Evolutionary conservation across 2,888 invertebrate genomes (phyloP).

Genomic region (Drosophila anceps): DNA sequence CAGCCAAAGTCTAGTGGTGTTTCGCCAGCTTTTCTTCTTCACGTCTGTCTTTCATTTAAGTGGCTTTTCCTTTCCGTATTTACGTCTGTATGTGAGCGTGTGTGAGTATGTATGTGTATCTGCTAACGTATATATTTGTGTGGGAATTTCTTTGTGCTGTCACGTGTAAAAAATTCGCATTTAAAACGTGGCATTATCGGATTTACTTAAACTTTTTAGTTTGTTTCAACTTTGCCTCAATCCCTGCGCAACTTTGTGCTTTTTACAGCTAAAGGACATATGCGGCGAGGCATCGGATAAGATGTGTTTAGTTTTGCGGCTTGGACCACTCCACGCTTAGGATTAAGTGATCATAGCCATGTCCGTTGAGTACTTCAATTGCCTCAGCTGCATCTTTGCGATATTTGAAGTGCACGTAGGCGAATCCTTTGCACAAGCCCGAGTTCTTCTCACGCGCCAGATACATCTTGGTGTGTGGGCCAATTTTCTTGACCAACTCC

Average conservation of each 20-base stretch:
- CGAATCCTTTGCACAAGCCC: conserved; percentile 96
- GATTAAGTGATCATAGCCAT: conserved; percentile 99
- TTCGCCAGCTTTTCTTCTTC: conserved; percentile 38
- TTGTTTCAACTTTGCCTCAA: conserved; percentile 21
- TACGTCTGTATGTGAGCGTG: conserved; percentile 11
- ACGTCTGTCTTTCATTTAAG: conserved; percentile 40
- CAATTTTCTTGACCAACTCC: conserved; percentile 97
- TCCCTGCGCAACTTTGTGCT: conserved; percentile 15
- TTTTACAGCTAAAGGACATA: neutral
- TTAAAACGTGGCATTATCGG: conserved; percentile 56
- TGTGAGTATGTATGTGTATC: conserved; percentile 22
- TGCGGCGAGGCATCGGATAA: neutral
- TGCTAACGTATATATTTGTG: conserved; percentile 15
- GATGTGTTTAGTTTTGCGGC: conserved; percentile 87
- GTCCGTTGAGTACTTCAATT: conserved; percentile 94
- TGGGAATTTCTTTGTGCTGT: conserved; percentile 37
- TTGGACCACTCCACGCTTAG: conserved; percentile 99
- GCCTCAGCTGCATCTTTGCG: conserved; percentile 96
- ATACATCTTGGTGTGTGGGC: conserved; percentile 96
- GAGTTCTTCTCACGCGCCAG: conserved; percentile 97
- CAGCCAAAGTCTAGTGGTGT: conserved; percentile 62
- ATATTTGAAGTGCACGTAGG: conserved; percentile 98
- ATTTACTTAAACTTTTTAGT: conserved; percentile 42
- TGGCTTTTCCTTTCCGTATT: conserved; percentile 27
- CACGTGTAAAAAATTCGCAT: conserved; percentile 59